Evolutionary conservation across 2,888 invertebrate species (phyloP), one percentile per base, ranked within the genome.

Genomic region (Eudemis profundana): DNA sequence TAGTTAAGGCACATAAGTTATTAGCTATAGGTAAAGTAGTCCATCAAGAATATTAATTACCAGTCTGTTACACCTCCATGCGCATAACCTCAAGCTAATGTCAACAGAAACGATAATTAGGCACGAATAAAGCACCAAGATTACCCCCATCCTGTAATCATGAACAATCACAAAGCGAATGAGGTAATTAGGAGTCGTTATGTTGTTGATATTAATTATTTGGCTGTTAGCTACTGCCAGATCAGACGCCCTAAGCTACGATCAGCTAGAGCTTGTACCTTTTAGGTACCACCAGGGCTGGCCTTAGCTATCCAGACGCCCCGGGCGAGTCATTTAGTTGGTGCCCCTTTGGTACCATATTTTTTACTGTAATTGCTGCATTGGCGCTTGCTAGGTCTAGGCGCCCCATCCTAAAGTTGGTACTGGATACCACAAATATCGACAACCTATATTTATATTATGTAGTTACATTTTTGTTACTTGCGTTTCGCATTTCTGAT

Each of bases 121-220:
- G n/a, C 46, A 69, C 68, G 67, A 54, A 64, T 63, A 68, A 76
- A 77, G 71, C 68, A 71, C 69, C 50, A 40, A 68, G 71, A 76
- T 77, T 77, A 68, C 68, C 68, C 40, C 63, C 77, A 76, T 76
- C 76, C 77, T 77, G 69, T 61, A 68, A 72, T 69, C 72, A 72
- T 62, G 69, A 40, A 47, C 40, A 51, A 64, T 42, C 63, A 57
- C 15, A 49, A 56, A 47, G 49, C 49, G 17, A 29, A 59, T 44
- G 51, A 19, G 33, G 57, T 15, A 59, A 64, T 64, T 64, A 64
- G 29, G 27, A 38, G 50, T 50, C 57, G 21, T 57, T 50, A 14
- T 8, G 57, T 64, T 57, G 63, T 57, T 36, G 15, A 57, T 56
- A 57, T 63, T 59, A 51, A 64, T 59, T 59, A 51, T 51, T 59